Base-by-base conservation (phyloP, 2,113 vertebrate genomes). In the Felis chaus region DNA sequence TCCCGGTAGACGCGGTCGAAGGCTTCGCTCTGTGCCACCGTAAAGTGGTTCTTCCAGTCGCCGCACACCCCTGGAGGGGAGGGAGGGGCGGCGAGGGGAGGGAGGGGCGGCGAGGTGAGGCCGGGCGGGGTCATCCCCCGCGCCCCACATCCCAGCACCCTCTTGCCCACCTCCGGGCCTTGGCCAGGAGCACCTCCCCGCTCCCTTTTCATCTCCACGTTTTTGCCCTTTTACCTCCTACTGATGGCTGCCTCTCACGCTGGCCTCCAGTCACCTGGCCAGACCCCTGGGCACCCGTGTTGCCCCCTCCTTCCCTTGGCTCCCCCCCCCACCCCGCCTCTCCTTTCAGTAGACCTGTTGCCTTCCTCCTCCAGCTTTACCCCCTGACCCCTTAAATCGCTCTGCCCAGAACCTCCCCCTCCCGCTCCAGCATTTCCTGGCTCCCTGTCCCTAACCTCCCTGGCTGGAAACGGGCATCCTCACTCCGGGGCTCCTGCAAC, bases 21-120 rank as follows among this genome's bases (percentile, higher is more conserved):
- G 41, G 80, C 95, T 68, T 99, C 92, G 0, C 97, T 98, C 96
- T 99, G 98, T 0, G 97, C 94, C 95, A 97, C 98, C 0, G 98
- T 98, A 90, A 99, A 98, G 65, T 98, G 98, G 91, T 98, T 98
- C 97, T 98, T 97, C 98, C 98, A 99, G 95, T 98, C 98, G 0
- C 98, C 98, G 0, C 95, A 98, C 89, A 98, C 74, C 23, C 98
- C 98, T 99, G 95, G 14, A 31, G 33, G n/a, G 48, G 31, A 0
- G 0, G 31, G 4, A 29, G 1, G 3, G 2, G 7, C 1, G 41
- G 41, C 41, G 14, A 31, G 33, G 33, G 48, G 31, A 0, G 0
- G 31, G 4, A 29, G 65, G 23, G 19, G 23, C 57, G 7, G 27
- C 33, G 1, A 33, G 68, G 31, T 91, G 82, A 76, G 83, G 45